Conservation (phyloP, 2,888 invertebrate genomes). For the Tetropium fuscum region DNA sequence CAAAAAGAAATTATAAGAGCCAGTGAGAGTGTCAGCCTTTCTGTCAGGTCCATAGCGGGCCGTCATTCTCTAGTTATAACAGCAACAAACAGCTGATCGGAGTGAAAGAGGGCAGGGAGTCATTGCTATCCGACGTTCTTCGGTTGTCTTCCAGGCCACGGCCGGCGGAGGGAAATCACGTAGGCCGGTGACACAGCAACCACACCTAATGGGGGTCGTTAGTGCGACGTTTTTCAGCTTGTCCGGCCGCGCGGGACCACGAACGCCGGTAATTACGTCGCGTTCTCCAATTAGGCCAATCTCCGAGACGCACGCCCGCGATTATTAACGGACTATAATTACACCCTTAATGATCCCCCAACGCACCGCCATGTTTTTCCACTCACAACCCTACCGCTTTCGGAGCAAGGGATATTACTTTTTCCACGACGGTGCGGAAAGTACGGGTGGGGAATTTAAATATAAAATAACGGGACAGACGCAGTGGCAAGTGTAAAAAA, state of each 20-base stretch:
- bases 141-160: slow-evolving; percentile 22
- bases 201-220: slow-evolving; percentile 52
- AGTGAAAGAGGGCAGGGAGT: slow-evolving; percentile 20
- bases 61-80: slow-evolving; percentile 15
- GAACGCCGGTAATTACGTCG: slow-evolving; percentile 55
- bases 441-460: slow-evolving; percentile 2
- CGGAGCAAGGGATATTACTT: slow-evolving; percentile 1
- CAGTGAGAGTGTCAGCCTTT: too few relatives aligned
- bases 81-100: slow-evolving; percentile 17
- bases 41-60: not conserved
- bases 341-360: slow-evolving; percentile 43
- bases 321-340: slow-evolving; percentile 58
- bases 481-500: not conserved
- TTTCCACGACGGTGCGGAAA: slow-evolving; percentile 1
- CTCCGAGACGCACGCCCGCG: slow-evolving; percentile 55
- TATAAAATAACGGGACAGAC: not conserved
- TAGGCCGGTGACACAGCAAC: slow-evolving; percentile 49
- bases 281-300: slow-evolving; percentile 60
- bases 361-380: slow-evolving; percentile 19
- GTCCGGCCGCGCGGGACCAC: slow-evolving; percentile 36
- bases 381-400: slow-evolving; percentile 12
- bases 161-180: slow-evolving; percentile 34
- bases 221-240: slow-evolving; percentile 49
- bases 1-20: too few relatives aligned
- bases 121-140: slow-evolving; percentile 32